A percentile compares a stretch with the other conserved stretches of the same genome.
These are phyloP conservation scores for Passer domesticus DNA, from an alignment of 2,113 vertebrate genomes.

Conservation along the genomic window DNA sequence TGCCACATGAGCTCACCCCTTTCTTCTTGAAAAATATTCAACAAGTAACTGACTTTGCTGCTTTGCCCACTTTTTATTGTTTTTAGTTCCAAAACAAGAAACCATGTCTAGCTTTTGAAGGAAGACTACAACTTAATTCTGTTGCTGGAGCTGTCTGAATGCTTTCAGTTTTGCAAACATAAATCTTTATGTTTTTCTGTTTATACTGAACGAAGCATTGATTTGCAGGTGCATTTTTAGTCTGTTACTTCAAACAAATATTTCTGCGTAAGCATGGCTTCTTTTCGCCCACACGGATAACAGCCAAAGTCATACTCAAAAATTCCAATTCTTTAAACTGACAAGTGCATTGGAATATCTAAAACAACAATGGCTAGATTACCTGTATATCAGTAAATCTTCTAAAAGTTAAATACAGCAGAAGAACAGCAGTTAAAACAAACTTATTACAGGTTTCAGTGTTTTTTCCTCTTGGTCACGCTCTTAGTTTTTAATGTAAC, in stretches of 20 bases:
- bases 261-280: neutral
- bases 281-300: neutral
- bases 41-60: neutral
- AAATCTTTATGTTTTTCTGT: neutral
- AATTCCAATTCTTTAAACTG: neutral
- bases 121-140: neutral
- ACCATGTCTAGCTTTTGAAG: neutral
- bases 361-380: neutral
- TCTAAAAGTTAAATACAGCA: neutral
- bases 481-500: neutral
- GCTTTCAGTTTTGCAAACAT: neutral
- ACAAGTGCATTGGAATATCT: neutral
- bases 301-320: neutral
- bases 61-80: neutral
- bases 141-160: neutral
- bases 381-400: neutral
- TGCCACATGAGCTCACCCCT: accelerated
- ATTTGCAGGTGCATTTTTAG: neutral
- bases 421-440: neutral
- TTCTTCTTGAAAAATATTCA: neutral
- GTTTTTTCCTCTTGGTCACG: accelerated
- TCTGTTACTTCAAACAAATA: neutral
- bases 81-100: neutral
- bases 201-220: neutral
- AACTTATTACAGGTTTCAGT: neutral